These are phyloP conservation scores for Phortica variegata DNA, from an alignment of 1,140 invertebrate species.

Conservation along the genomic window DNA sequence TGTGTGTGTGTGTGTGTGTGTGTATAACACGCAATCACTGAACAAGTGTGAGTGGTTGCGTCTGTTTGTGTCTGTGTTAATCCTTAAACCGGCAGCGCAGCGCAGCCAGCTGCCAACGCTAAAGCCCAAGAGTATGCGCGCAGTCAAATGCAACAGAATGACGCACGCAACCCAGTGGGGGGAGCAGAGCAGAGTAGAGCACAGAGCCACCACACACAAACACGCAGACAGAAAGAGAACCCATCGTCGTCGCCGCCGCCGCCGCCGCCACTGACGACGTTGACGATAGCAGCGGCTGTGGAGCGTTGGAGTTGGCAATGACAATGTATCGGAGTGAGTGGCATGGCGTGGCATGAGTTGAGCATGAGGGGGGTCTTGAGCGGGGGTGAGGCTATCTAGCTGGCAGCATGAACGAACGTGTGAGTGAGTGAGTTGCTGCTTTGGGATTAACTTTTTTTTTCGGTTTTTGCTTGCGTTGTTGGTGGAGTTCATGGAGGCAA, in stretches of 20 bases:
- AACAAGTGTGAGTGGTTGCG: too few species aligned
- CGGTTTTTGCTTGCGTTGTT: too few species aligned
- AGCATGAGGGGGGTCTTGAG: too few species aligned
- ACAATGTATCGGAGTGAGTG: too few species aligned
- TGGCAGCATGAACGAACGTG: too few species aligned
- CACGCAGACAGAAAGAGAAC: too few species aligned
- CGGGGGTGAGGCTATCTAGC: too few species aligned
- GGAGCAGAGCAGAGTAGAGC: neutral
- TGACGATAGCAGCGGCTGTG: conserved; percentile 14
- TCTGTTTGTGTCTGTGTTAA: conserved; percentile 50
- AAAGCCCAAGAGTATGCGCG: conserved; percentile 42
- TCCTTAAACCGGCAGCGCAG: conserved; percentile 55
- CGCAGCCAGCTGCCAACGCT: conserved; percentile 21
- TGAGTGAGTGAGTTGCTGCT: conserved; percentile 14
- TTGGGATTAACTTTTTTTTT: conserved; percentile 48
- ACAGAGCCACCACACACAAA: too few species aligned
- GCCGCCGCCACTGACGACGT: conserved; percentile 33
- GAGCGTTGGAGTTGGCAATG: conserved; percentile 3
- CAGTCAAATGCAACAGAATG: conserved; percentile 18
- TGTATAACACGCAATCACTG: too few species aligned
- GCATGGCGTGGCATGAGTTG: too few species aligned
- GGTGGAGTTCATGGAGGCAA: conserved; percentile 35
- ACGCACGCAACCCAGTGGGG: conserved; percentile 4
- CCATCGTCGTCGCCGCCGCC: too few species aligned
- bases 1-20: conserved; percentile 7